These are phyloP conservation scores for Dione juno DNA, from an alignment of 2,888 invertebrate species.

Conservation along the genomic window DNA sequence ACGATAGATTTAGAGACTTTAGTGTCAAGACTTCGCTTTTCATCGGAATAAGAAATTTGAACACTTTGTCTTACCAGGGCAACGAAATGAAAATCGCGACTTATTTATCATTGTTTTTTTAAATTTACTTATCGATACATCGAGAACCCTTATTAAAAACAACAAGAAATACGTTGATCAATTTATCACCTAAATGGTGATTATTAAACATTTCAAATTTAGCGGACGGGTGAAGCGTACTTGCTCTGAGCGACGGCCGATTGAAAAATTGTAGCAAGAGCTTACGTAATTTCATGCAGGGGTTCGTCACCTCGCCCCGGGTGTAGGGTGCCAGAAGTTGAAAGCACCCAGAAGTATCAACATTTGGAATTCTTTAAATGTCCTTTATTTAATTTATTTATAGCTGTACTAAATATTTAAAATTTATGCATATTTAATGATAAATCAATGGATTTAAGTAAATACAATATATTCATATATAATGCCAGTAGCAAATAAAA, in stretches of 20 bases:
- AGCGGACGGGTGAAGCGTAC: slow-evolving; percentile 55
- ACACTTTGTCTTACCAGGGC: too few species aligned
- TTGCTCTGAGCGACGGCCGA: slow-evolving; percentile 67
- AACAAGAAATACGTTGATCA: slow-evolving; percentile 21
- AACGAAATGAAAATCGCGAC: too few species aligned
- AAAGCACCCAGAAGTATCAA: slow-evolving; percentile 25
- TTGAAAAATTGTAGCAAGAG: slow-evolving; percentile 77
- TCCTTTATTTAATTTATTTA: background rate
- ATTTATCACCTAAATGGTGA: slow-evolving; percentile 56
- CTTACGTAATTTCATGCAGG: slow-evolving; percentile 71
- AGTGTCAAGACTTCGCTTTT: too few species aligned
- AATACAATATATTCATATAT: background rate
- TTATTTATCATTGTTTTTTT: too few species aligned
- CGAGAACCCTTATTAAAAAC: background rate
- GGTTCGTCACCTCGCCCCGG: slow-evolving; percentile 53
- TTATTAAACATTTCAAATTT: slow-evolving; percentile 66
- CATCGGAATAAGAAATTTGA: too few species aligned
- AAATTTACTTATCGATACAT: too few species aligned
- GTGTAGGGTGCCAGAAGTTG: slow-evolving; percentile 40
- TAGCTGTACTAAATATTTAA: too few species aligned
- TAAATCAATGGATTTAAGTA: background rate
- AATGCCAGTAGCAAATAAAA: background rate
- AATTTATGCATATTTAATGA: too few species aligned
- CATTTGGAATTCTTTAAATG: background rate
- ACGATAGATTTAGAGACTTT: too few species aligned